Conservation (phyloP, 2,797 vertebrate species). For the Melanotaenia parkinsoni region DNA sequence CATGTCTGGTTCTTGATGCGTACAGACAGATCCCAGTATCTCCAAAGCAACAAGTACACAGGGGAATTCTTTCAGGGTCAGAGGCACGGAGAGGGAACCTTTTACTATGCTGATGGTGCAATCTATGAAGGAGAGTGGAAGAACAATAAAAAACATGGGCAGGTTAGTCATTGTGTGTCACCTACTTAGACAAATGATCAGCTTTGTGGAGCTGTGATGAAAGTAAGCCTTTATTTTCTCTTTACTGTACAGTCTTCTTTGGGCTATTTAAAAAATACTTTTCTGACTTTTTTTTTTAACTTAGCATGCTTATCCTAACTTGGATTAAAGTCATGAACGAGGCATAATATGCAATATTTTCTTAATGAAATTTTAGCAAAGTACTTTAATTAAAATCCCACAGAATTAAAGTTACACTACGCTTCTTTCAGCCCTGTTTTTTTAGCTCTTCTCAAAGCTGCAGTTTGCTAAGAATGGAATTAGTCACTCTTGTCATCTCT, state of each 20-base stretch:
- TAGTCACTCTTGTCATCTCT: no score
- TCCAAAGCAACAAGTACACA: slow-evolving; percentile 84
- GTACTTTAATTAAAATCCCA: no score
- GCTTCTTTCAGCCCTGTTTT: no score
- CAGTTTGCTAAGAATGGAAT: no score
- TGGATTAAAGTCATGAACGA: no score
- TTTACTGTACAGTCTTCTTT: neutral
- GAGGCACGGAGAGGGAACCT: slow-evolving; percentile 87
- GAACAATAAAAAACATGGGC: slow-evolving; percentile 87
- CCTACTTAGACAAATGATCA: neutral
- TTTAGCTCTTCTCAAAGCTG: no score
- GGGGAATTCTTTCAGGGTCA: slow-evolving; percentile 86
- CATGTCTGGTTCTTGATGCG: slow-evolving; percentile 86
- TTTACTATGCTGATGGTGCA: slow-evolving; percentile 86
- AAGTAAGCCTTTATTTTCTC: no score
- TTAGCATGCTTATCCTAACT: no score
- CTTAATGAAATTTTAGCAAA: no score
- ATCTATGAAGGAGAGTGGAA: slow-evolving; percentile 88
- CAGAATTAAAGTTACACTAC: no score
- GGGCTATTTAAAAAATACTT: neutral
- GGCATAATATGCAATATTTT: no score
- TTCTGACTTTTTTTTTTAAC: no score
- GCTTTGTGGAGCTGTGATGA: neutral
- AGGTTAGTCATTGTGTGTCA: slow-evolving; percentile 69
- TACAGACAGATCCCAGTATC: slow-evolving; percentile 79